These are phyloP conservation scores for Bradypodion pumilum DNA, from an alignment of 2,797 vertebrate species.

Conservation along the genomic window DNA sequence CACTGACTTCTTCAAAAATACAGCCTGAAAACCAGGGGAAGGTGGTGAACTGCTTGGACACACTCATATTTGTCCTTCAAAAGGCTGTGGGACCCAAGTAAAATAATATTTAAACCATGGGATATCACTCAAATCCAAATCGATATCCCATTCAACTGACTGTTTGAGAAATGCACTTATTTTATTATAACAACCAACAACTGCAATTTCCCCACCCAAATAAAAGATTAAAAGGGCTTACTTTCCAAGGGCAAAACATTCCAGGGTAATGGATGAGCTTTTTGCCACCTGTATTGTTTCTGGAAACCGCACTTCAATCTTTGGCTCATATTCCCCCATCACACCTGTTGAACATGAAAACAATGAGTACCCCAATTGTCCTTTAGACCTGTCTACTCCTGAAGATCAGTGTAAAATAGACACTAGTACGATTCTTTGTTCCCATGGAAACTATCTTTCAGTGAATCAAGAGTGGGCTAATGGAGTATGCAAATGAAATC, in stretches of 20 bases:
- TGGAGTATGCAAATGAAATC: background rate
- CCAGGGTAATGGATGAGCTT: constrained; percentile 77
- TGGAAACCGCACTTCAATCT: constrained; percentile 94
- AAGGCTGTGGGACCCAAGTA: background rate
- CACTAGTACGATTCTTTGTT: background rate
- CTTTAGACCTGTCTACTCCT: constrained; percentile 44
- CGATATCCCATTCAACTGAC: background rate
- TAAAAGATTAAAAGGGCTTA: constrained; percentile 63
- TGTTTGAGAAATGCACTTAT: background rate
- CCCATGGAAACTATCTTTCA: fast-evolving
- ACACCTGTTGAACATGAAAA: constrained; percentile 83
- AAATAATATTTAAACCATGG: background rate
- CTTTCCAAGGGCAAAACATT: constrained; percentile 80
- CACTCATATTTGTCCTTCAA: background rate
- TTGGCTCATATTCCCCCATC: constrained; percentile 97
- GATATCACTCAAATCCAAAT: constrained; percentile 9
- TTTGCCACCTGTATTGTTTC: constrained; percentile 86
- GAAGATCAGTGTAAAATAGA: constrained; percentile 31
- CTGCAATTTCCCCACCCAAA: background rate
- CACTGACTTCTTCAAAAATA: background rate
- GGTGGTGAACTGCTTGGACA: too few species aligned
- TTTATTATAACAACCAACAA: constrained; percentile 20
- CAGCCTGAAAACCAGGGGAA: background rate
- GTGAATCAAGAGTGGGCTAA: background rate
- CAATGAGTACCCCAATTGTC: constrained; percentile 61